Base-by-base conservation (phyloP, 2,797 vertebrate genomes). In the Podarcis siculus region DNA sequence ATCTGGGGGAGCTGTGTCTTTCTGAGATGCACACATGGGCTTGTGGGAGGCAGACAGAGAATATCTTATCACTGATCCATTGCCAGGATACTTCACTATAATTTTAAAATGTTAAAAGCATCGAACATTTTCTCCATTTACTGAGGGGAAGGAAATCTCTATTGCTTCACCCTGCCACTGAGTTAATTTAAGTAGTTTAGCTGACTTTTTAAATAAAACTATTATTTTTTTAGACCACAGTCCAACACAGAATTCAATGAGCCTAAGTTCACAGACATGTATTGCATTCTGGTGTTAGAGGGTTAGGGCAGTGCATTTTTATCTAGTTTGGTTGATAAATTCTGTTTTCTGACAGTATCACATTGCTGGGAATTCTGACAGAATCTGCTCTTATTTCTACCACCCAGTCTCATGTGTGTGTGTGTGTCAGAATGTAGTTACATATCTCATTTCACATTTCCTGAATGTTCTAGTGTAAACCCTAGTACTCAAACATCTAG, bases 1-100 rank as follows among this genome's bases (percentile, higher is more conserved):
- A 37, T 91, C 90, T 75, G 37, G 64, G 82, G 79, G 15, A 93
- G 58, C 82, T n/a, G 30, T 27, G 7, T 73, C 87, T 84, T 93
- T 89, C 69, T 69, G 78, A 91, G 90, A 92, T 86, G 13, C 71
- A 71, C 35, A 89, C 1, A 82, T 86, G 8, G 21, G 7, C 15
- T 88, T 90, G 82, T 83, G 30, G 35, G 69, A 90, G 32, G 32
- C 87, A 86, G 73, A 86, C 13, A 1, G 3, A 3, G 82, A 90
- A 2, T 85, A 15, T 75, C 13, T 85, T 69, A 23, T 55, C 69
- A 32, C 25, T 32, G 49, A 61, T 75, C 64, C 64, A 35, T 77
- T 78, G 35, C 55, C 66, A 82, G 27, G 45, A 8, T 85, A 49
- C 23, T 75, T 69, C 69, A 71, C 61, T 9, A 71, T 32, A 82